These are phyloP conservation scores for Nasonia oneida DNA, from an alignment of 2,888 invertebrate genomes.

Conservation along the genomic window DNA sequence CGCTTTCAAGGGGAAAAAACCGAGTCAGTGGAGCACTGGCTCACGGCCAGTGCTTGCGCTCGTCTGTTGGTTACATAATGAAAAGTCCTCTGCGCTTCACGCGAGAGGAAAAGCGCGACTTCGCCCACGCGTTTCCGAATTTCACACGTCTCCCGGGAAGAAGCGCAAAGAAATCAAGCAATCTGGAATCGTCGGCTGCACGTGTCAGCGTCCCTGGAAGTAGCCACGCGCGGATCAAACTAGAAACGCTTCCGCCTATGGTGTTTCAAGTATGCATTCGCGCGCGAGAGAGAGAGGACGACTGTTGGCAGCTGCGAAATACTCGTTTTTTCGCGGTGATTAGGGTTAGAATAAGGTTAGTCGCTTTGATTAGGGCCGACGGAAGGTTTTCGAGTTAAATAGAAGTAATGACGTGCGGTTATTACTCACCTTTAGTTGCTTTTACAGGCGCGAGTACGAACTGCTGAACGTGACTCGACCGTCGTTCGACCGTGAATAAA, in stretches of 20 bases:
- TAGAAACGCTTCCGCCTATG: slow-evolving; percentile 14
- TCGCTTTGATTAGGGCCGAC: too few species aligned
- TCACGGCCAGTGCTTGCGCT: slow-evolving; percentile 34
- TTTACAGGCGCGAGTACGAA: slow-evolving; percentile 63
- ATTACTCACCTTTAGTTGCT: slow-evolving; percentile 66
- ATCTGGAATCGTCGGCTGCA: neutral
- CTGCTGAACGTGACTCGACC: slow-evolving; percentile 66
- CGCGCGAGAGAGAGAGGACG: neutral
- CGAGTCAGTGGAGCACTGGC: slow-evolving; percentile 34
- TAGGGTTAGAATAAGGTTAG: neutral
- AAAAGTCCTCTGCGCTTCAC: neutral
- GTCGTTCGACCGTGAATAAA: slow-evolving; percentile 69
- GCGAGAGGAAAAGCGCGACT: neutral
- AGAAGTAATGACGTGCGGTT: slow-evolving; percentile 33
- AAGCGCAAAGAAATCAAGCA: neutral
- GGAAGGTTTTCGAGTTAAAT: neutral
- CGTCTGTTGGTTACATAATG: slow-evolving; percentile 6
- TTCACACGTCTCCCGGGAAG: neutral
- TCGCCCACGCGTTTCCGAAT: neutral
- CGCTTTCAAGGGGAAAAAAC: neutral
- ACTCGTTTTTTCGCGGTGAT: neutral
- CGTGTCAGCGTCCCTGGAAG: neutral
- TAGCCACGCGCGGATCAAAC: neutral
- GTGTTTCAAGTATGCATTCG: neutral
- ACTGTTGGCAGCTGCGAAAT: neutral